Evolutionary conservation across 2,113 vertebrate genomes (phyloP), one percentile per base, ranked within the genome.

Genomic region (Cyprinodon variegatus): DNA sequence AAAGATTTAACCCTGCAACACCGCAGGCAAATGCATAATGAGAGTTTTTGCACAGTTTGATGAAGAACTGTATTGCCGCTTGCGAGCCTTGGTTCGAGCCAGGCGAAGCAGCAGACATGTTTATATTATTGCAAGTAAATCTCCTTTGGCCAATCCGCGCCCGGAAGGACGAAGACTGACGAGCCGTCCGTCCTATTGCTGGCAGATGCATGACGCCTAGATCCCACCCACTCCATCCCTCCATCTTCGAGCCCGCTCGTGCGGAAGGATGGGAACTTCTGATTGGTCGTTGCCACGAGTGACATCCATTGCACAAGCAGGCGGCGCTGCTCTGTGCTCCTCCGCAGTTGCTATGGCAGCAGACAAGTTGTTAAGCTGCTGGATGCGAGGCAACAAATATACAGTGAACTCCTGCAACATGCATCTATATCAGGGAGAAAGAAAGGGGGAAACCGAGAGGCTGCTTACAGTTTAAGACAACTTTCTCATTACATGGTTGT

Each of bases 311-410:
- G 92, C 90, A 92, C 91, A 85, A 86, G 91, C 93, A 92, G 94
- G 94, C 92, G 93, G 92, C 91, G 92, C 91, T 94, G 92, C 91
- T 90, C 90, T 0, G 92, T 77, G 89, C 93, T 94, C 89, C 89
- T 93, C 90, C 90, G 91, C 92, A 94, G 94, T 95, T 95, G 94
- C 94, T 93, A 95, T 95, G 94, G 94, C 87, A 95, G 94, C 94
- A 95, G 94, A 94, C 94, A 84, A 83, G 91, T 94, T 94, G 89
- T 93, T 93, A 89, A 88, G 91, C 86, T 88, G 91, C 86, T 88
- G 84, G 89, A 90, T 90, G 90, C 89, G 65, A 90, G 84, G 84
- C 84, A 84, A 90, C 85, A 83, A 82, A 83, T 83, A 65, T 65
- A 74, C 82, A 43, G 76, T 62, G 73, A 65, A 59, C 60, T 65